Base-by-base conservation (phyloP, 2,797 vertebrate genomes). In the Mormyrus proboscirostris region DNA sequence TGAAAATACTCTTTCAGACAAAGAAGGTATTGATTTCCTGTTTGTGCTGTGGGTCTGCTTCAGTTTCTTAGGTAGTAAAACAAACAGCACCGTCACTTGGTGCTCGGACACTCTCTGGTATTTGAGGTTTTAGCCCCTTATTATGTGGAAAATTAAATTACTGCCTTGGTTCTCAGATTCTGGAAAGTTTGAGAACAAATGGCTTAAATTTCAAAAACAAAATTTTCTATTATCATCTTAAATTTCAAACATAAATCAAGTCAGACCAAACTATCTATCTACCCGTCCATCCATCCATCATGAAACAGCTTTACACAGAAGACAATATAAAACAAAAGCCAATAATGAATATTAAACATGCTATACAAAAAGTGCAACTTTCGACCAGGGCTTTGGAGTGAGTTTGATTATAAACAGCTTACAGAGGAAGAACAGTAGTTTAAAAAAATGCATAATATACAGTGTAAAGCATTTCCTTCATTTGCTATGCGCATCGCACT, bases 81-180 rank as follows among this genome's bases (percentile, higher is more conserved):
- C 50, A 87, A 38, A 87, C 53, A 53, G 50, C 29, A 59, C 16
- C 51, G 14, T 51, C 51, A 87, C 29, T 38, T 65, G 82, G 82
- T 87, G 22, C 53, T 44, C 1, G 1, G 38, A 69, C 57, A 69
- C n/a, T n/a, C 10, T 41, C 59, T 12, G 38, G 38, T 33, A 44
- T 22, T 65, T 88, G 12, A 88, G 55, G 38, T 29, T 65, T 65
- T 29, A 59, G 25, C 38, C 86, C 57, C 41, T 47, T 33, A 47
- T 87, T 87, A 87, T 47, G 53, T 87, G 86, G 86, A 65, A 87
- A 87, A 86, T 86, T 14, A 55, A 38, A 86, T 53, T 38, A 55
- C 50, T 41, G 85, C 51, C 22, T 16, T 57, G 14, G n/a, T 55
- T 22, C 49, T 84, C 49, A 53, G 22, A 50, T 50, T 38, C 25